Conservation (phyloP, 2,113 vertebrate genomes). For the Patagioenas fasciata region DNA sequence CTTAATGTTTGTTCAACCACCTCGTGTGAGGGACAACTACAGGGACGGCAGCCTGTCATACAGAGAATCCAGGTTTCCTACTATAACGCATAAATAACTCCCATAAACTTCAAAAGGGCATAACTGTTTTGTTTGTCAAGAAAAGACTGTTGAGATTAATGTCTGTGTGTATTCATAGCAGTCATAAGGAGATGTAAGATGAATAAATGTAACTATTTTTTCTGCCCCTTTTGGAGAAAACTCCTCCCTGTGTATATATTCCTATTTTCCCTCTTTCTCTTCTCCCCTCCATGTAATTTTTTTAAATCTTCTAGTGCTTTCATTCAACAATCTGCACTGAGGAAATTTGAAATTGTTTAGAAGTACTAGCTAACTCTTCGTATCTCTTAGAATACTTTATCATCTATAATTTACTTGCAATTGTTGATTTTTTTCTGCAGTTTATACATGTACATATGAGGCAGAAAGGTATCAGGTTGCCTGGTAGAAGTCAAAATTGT, state of each 20-base stretch:
- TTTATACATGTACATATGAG: not conserved
- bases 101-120: not conserved
- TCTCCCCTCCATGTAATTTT: not conserved
- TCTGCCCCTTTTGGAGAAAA: not conserved
- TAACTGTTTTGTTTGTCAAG: not conserved
- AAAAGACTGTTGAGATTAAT: not conserved
- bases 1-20: not conserved
- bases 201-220: not conserved
- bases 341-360: not conserved
- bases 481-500: constrained; percentile 1
- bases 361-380: not conserved
- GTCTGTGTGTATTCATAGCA: not conserved
- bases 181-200: not conserved
- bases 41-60: not conserved
- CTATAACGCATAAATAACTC: not conserved
- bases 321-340: not conserved
- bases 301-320: not conserved
- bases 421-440: not conserved
- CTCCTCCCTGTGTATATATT: not conserved
- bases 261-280: not conserved
- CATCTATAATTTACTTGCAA: not conserved
- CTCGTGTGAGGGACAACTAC: not conserved
- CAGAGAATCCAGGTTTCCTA: not conserved
- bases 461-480: not conserved
- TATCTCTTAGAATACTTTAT: not conserved